A percentile compares a stretch with the other conserved stretches of the same genome.
Conservation (phyloP, 2,888 invertebrate species). For the Trissolcus brochymenae region DNA sequence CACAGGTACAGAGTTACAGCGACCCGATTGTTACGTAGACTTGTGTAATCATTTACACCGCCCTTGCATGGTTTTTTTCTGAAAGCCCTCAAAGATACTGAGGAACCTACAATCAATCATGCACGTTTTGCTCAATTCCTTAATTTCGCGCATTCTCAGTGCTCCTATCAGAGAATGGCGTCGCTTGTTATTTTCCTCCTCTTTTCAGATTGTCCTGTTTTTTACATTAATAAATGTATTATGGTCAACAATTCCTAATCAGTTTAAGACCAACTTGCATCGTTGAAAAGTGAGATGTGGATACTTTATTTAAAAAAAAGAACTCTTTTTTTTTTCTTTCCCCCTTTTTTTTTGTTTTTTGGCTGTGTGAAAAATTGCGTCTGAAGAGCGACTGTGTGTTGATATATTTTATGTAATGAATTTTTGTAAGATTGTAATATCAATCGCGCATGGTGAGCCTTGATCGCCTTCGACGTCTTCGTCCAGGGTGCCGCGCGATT, state of each 20-base stretch:
- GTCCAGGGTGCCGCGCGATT: conserved; percentile 11
- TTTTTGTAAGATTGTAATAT: conserved; percentile 13
- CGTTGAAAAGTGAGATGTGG: conserved; percentile 45
- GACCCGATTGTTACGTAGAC: no score
- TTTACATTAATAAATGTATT: background rate
- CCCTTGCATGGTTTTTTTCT: no score
- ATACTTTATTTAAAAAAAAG: conserved; percentile 42
- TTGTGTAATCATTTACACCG: background rate
- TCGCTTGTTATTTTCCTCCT: conserved; percentile 8
- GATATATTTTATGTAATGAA: background rate
- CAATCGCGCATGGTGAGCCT: conserved; percentile 68
- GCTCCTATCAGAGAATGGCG: conserved; percentile 31
- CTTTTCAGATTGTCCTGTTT: conserved; percentile 14
- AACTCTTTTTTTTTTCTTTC: background rate
- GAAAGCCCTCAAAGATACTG: no score
- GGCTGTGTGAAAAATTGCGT: background rate
- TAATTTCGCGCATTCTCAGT: background rate
- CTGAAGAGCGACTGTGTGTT: background rate
- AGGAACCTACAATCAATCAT: background rate
- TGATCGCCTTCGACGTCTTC: conserved; percentile 69
- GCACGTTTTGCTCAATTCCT: conserved; percentile 2
- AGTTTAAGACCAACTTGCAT: conserved; percentile 30
- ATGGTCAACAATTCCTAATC: conserved; percentile 33
- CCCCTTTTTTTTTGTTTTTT: background rate
- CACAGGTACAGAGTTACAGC: no score